A percentile compares a stretch with the other conserved stretches of the same genome.
Conservation (phyloP, 2,113 vertebrate genomes). For the Amazona vittata region DNA sequence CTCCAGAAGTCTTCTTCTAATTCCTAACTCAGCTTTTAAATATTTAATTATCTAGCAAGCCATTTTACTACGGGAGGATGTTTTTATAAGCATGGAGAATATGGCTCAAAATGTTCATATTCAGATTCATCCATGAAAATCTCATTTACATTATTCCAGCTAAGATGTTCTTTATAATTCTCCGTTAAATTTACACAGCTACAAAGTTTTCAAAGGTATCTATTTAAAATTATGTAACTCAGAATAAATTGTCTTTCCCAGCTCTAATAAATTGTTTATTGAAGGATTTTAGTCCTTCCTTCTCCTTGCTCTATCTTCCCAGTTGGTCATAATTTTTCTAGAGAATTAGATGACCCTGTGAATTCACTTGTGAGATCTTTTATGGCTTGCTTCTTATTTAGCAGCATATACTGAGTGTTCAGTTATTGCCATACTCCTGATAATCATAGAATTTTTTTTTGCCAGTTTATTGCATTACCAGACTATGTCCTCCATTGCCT, state of each 20-base stretch:
- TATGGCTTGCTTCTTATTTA: background rate
- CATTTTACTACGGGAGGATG: background rate
- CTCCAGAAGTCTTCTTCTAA: background rate
- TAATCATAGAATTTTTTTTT: background rate
- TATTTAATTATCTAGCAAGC: background rate
- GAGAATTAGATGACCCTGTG: background rate
- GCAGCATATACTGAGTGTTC: background rate
- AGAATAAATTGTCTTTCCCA: background rate
- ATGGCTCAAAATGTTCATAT: background rate
- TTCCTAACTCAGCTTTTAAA: background rate
- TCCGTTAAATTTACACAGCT: background rate
- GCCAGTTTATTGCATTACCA: background rate
- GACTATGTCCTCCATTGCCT: background rate
- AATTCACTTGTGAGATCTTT: background rate
- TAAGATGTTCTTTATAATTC: background rate
- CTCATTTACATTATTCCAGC: background rate
- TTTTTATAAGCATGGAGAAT: conserved; percentile 4
- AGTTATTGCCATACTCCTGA: background rate
- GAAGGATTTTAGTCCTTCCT: background rate
- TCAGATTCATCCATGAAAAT: background rate
- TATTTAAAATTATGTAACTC: background rate
- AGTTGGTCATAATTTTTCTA: background rate
- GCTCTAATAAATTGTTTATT: background rate
- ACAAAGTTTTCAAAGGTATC: background rate
- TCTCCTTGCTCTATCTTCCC: background rate